These are phyloP conservation scores for Glaucopsyche alexis DNA, from an alignment of 2,888 invertebrate genomes.

Conservation along the genomic window DNA sequence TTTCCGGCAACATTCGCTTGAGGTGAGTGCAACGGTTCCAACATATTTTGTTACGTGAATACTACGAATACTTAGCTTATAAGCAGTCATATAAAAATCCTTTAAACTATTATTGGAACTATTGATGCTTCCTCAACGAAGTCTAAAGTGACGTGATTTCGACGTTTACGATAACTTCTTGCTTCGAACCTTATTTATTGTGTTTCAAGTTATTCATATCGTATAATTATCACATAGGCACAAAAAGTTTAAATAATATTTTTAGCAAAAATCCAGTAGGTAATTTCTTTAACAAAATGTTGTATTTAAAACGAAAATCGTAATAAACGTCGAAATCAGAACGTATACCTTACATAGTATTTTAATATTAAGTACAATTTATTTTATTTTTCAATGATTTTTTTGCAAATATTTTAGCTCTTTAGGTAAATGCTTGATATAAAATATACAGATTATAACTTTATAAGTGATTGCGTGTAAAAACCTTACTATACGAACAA, in stretches of 20 bases:
- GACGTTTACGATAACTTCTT: conserved; percentile 15
- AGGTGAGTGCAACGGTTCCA: conserved; percentile 33
- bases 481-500: conserved; percentile 65
- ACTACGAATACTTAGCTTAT: background rate
- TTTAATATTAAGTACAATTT: conserved; percentile 1
- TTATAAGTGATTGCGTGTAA: conserved; percentile 66
- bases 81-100: background rate
- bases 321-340: conserved; percentile 29
- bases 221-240: background rate
- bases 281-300: background rate
- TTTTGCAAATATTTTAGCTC: conserved; percentile 39
- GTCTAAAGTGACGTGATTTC: conserved; percentile 22
- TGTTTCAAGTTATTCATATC: background rate
- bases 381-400: conserved; percentile 30
- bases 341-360: conserved; percentile 25
- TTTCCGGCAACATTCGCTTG: conserved; percentile 25
- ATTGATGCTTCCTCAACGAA: background rate
- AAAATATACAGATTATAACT: conserved; percentile 68
- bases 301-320: background rate
- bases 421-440: conserved; percentile 54
- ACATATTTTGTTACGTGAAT: background rate
- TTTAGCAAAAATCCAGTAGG: background rate
- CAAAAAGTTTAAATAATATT: background rate
- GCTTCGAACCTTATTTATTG: background rate
- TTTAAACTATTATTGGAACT: background rate